Percentiles rank a stretch among this genome's conserved stretches.
Evolutionary conservation across 2,113 vertebrate species (phyloP).

Genomic region (Neofelis nebulosa): DNA sequence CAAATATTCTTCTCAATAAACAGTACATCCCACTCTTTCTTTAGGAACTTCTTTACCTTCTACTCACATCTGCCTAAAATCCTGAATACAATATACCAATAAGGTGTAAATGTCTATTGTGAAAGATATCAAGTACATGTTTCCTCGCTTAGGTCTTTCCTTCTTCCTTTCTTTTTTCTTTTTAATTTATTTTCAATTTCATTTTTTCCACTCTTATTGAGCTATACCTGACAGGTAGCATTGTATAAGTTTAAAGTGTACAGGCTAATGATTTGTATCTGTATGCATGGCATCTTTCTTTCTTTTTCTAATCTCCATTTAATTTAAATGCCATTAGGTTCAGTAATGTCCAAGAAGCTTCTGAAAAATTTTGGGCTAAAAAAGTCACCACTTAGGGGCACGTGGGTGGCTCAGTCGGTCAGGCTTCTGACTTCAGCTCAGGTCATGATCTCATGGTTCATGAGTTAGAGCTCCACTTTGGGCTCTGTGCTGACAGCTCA

Average conservation of each 20-base stretch:
- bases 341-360: neutral
- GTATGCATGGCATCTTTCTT: neutral
- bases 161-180: neutral
- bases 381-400: neutral
- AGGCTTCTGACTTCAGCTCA: too few relatives aligned
- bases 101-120: neutral
- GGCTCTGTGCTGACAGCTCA: too few relatives aligned
- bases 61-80: neutral
- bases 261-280: neutral
- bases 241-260: neutral
- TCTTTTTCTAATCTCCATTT: neutral
- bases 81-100: neutral
- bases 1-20: neutral
- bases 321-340: neutral
- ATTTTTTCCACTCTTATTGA: neutral
- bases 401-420: too few relatives aligned
- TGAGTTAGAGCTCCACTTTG: too few relatives aligned
- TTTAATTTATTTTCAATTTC: neutral
- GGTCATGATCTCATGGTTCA: too few relatives aligned
- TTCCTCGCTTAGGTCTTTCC: neutral
- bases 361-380: neutral
- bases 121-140: neutral
- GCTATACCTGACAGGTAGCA: neutral
- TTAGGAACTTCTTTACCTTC: neutral
- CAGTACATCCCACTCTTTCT: neutral